Base-by-base conservation (phyloP, 2,113 vertebrate genomes). In the Alectura lathami region DNA sequence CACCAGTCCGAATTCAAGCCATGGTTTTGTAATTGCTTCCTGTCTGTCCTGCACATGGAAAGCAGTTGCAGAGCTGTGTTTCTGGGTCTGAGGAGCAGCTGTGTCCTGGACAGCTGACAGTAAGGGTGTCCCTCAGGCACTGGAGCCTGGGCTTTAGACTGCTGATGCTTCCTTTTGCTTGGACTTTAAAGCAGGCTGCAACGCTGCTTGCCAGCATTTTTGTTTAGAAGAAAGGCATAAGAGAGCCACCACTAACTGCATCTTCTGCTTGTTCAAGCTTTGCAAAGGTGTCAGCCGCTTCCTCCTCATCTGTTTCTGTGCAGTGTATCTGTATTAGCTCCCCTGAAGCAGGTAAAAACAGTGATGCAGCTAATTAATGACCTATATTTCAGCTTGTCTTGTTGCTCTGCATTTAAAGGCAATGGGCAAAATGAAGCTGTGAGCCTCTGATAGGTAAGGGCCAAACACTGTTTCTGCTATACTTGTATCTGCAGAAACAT, bases 51-150 rank as follows among this genome's bases (percentile, higher is more conserved):
- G 47, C 15, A 8, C 73, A 22, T 88, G 72, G 72, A 88, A 59
- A 38, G 38, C 63, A 74, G 75, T 95, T 70, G 34, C 23, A 94
- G 66, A 92, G 50, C 32, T 94, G 63, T 15, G 17, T 83, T 83
- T 93, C 64, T 83, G 8, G 38, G 69, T 64, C 27, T 80, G 59
- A 86, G 68, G 42, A 91, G 83, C 82, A 91, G 79, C 75, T 93
- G 42, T 3, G 0, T 81, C 48, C 60, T 74, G 81, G 67, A 62
- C 66, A 76, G 36, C 36, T 93, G 75, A 38, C 47, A 63, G 40
- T 63, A 78, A 72, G 93, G 51, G 13, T 60, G 54, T 63, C 72
- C 51, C 42, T 88, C 60, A 7, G 80, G 43, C 8, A 0, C 13
- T 67, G n/a, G 43, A 86, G 63, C 48, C 26, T 93, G 56, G 27